Conservation (phyloP, 2,113 vertebrate species). For the Oryzias javanicus region DNA sequence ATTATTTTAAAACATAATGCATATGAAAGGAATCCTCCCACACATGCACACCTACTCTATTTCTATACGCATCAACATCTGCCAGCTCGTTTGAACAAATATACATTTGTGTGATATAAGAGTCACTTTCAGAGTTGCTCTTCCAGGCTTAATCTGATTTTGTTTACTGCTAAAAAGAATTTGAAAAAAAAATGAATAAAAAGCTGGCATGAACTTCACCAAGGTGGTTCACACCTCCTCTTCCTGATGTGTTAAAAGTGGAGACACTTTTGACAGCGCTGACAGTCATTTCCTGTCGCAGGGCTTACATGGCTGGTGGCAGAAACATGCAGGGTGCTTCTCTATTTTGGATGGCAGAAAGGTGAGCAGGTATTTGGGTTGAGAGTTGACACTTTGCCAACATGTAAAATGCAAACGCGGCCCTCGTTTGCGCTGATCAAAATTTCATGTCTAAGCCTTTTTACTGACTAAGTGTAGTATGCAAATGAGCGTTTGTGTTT, state of each 20-base stretch:
- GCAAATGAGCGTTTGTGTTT: too few species aligned
- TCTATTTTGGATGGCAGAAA: conserved; percentile 4
- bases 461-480: too few species aligned
- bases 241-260: conserved; percentile 45
- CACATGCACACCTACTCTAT: conserved; percentile 40
- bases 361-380: background rate
- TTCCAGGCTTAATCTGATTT: conserved; percentile 38
- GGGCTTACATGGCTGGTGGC: conserved; percentile 35
- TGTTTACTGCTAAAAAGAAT: conserved; percentile 44
- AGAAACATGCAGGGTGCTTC: conserved; percentile 16
- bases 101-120: conserved; percentile 38
- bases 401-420: too few species aligned
- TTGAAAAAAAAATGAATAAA: conserved; percentile 16
- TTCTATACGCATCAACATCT: conserved; percentile 41
- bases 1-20: conserved; percentile 31
- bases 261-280: conserved; percentile 54
- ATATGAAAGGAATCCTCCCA: conserved; percentile 26
- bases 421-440: too few species aligned
- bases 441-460: too few species aligned
- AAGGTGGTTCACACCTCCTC: conserved; percentile 59
- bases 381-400: too few species aligned
- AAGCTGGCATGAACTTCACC: conserved; percentile 39
- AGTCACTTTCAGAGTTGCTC: conserved; percentile 15
- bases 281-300: conserved; percentile 39
- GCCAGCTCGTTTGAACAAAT: conserved; percentile 24